phyloP scores from a whole-genome alignment of 2,113 vertebrate genomes.

The Callipepla californica region DNA sequence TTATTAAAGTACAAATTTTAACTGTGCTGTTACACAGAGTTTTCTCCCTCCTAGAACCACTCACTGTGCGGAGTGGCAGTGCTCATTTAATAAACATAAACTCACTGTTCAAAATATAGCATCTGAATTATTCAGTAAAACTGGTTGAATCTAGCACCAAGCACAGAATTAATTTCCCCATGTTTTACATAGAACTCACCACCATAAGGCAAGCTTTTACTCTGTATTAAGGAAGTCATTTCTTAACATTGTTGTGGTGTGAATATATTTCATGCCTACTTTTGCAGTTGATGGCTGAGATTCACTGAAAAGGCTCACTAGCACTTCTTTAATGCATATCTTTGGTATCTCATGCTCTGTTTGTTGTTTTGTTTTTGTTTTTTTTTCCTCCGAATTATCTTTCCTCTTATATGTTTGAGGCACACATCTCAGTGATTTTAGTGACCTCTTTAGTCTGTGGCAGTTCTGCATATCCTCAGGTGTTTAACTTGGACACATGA shows the following conservation, averaged over 20 bases:
- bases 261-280: background rate
- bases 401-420: background rate
- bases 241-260: rapidly evolving
- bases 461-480: background rate
- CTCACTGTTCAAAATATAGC: background rate
- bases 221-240: background rate
- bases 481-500: background rate
- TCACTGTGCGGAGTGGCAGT: background rate
- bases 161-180: background rate
- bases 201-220: background rate
- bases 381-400: background rate
- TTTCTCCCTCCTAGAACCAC: background rate
- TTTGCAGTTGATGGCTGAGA: background rate
- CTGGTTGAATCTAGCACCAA: background rate
- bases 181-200: background rate
- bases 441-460: background rate
- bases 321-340: background rate
- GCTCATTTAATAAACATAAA: background rate
- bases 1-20: background rate
- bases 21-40: background rate
- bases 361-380: background rate
- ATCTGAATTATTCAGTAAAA: background rate
- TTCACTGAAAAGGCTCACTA: background rate
- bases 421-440: background rate
- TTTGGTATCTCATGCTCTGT: background rate